These are phyloP conservation scores for Murina feae DNA, from an alignment of 2,113 vertebrate species.

Conservation along the genomic window DNA sequence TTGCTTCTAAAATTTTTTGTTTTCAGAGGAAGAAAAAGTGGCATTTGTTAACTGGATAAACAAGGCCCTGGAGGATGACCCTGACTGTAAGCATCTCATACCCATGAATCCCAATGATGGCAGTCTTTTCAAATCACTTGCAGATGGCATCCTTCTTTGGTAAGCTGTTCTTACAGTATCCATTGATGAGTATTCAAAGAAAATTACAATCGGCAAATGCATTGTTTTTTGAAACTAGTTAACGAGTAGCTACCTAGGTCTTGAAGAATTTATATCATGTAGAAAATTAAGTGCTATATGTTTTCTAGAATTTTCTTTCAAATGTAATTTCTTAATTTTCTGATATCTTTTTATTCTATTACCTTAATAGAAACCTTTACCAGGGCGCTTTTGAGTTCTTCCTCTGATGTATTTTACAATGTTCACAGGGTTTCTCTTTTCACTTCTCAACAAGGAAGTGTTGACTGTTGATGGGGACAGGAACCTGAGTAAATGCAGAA, in stretches of 20 bases:
- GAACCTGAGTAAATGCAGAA: not conserved
- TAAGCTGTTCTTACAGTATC: conserved; percentile 74
- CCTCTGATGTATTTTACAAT: not conserved
- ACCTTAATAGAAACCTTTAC: not conserved
- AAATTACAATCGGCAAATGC: not conserved
- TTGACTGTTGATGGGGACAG: not conserved
- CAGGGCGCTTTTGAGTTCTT: not conserved
- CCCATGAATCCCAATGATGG: conserved; percentile 90
- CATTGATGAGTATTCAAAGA: not conserved
- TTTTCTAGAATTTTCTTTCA: not conserved
- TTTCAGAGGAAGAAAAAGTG: conserved; percentile 96
- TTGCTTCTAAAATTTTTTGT: conserved; percentile 23
- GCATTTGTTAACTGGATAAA: conserved; percentile 99
- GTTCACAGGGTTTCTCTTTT: not conserved
- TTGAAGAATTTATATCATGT: not conserved
- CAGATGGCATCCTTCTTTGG: conserved; percentile 96
- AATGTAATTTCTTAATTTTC: not conserved
- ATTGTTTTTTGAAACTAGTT: not conserved
- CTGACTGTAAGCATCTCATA: conserved; percentile 91
- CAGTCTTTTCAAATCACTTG: conserved; percentile 92
- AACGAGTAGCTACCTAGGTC: not conserved
- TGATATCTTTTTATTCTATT: not conserved
- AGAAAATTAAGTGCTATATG: not conserved
- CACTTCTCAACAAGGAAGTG: not conserved
- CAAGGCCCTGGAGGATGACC: conserved; percentile 92